Conservation (phyloP, 2,888 invertebrate genomes). For the Dicranocentrus wangi region DNA sequence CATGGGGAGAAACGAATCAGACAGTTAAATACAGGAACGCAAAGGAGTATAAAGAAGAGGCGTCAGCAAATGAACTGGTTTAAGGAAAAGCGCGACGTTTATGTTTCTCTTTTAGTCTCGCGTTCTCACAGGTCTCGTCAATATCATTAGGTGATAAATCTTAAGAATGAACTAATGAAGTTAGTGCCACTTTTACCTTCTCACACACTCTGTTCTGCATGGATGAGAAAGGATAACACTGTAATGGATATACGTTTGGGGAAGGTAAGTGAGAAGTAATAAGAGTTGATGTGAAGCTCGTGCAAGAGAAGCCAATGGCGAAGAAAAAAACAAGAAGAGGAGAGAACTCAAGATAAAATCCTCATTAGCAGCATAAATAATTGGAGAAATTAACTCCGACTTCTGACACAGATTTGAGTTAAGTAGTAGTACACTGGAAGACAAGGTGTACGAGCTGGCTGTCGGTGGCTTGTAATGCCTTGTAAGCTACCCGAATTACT, state of each 20-base stretch:
- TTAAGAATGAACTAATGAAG: constrained; percentile 46
- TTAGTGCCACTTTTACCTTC: background rate
- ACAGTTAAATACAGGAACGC: constrained; percentile 13
- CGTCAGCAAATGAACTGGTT: constrained; percentile 49
- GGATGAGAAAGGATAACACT: too few relatives aligned
- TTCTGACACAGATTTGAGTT: constrained; percentile 57
- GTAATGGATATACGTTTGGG: too few relatives aligned
- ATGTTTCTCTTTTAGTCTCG: background rate
- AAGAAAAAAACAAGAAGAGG: constrained; percentile 32
- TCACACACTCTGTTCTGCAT: constrained; percentile 25
- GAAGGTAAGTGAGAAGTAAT: background rate
- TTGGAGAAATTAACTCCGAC: constrained; percentile 52
- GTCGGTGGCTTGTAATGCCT: too few relatives aligned
- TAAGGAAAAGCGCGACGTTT: constrained; percentile 14
- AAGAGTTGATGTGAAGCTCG: background rate
- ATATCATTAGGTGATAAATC: constrained; percentile 52
- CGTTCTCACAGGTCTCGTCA: constrained; percentile 28
- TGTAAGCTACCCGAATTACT: background rate
- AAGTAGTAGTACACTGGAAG: background rate
- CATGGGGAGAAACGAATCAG: constrained; percentile 44
- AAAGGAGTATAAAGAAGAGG: constrained; percentile 37
- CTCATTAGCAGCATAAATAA: constrained; percentile 59
- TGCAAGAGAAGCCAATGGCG: constrained; percentile 4
- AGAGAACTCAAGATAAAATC: constrained; percentile 50
- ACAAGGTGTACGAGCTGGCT: constrained; percentile 9